Percentiles rank a stretch among this genome's conserved stretches.
Evolutionary conservation across 2,888 invertebrate species (phyloP).

Genomic region (Hymenopus coronatus): DNA sequence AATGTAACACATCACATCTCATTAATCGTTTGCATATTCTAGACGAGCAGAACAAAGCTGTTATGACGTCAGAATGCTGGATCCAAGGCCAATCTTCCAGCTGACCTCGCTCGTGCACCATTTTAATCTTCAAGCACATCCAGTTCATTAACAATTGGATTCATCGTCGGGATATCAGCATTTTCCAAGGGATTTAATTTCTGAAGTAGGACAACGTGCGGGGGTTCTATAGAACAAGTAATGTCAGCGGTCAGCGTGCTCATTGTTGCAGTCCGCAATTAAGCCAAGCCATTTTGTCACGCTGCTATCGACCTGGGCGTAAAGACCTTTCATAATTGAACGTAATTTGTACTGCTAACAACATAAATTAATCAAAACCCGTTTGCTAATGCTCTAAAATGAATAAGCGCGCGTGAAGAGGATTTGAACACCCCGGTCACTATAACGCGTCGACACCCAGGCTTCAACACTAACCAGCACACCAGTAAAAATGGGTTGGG

Average conservation of each 20-base stretch:
- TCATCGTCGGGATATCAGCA: neutral
- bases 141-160: neutral
- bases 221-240: neutral
- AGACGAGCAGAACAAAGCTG: no score
- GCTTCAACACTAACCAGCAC: neutral
- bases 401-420: neutral
- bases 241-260: neutral
- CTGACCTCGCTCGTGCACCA: no score
- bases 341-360: neutral
- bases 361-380: neutral
- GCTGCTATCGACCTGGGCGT: neutral
- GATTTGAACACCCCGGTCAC: neutral
- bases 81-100: no score
- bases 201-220: neutral
- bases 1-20: no score
- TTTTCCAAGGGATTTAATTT: neutral
- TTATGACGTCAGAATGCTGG: no score
- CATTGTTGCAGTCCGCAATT: neutral
- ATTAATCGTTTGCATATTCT: no score
- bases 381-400: neutral
- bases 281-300: neutral
- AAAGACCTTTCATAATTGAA: neutral
- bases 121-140: no score
- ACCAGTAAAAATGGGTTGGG: neutral
- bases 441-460: neutral